These are phyloP conservation scores for Typhlomys cinereus DNA, from an alignment of 2,113 vertebrate genomes.

Conservation along the genomic window DNA sequence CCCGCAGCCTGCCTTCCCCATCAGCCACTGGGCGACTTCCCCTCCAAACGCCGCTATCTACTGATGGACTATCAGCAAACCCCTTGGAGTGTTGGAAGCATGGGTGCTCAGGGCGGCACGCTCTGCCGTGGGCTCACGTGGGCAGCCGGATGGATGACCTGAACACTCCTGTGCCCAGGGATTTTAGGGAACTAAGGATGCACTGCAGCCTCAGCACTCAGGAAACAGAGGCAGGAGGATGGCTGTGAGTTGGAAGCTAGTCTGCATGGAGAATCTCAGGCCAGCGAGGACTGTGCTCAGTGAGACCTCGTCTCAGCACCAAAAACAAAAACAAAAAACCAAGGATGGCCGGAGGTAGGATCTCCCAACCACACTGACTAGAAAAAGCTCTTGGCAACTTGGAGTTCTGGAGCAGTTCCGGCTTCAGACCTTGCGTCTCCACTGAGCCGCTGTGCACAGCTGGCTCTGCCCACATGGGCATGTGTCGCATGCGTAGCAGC, in stretches of 20 bases:
- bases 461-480: rapidly evolving
- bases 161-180: rapidly evolving
- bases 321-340: not conserved
- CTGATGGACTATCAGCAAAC: slow-evolving; percentile 86
- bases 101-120: slow-evolving; percentile 77
- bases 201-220: not conserved
- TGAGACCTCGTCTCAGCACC: not conserved
- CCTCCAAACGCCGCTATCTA: slow-evolving; percentile 75
- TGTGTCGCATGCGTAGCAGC: too few species aligned
- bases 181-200: not conserved
- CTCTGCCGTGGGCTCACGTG: not conserved
- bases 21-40: slow-evolving; percentile 76
- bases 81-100: slow-evolving; percentile 76
- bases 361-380: too few species aligned
- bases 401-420: too few species aligned
- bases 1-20: slow-evolving; percentile 33
- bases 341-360: not conserved
- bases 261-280: not conserved
- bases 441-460: rapidly evolving
- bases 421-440: too few species aligned
- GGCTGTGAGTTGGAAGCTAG: not conserved
- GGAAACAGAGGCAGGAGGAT: not conserved
- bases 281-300: not conserved
- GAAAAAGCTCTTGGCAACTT: not conserved
- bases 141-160: not conserved